A percentile compares a stretch with the other conserved stretches of the same genome.
phyloP scores from a whole-genome alignment of 2,797 vertebrate species.

The Enteromius treurensis region DNA sequence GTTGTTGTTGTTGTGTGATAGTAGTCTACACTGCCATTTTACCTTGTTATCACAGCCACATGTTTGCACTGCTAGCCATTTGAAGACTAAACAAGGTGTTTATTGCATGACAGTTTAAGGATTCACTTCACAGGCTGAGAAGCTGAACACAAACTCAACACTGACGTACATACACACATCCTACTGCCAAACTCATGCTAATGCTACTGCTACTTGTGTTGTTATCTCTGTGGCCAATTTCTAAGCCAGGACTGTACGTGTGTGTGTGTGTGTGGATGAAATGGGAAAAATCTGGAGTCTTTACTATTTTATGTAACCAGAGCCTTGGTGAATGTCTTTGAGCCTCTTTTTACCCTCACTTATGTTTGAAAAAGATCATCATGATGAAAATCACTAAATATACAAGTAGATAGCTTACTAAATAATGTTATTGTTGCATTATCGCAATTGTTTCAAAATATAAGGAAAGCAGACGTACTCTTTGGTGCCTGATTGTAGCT shows the following conservation, averaged over 20 bases:
- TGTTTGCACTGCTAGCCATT: conserved; percentile 28
- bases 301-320: conserved; percentile 72
- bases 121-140: conserved; percentile 25
- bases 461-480: conserved; percentile 76
- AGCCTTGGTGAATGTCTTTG: conserved; percentile 77
- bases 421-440: conserved; percentile 84
- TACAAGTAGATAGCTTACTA: conserved; percentile 65
- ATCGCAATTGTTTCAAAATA: conserved; percentile 78
- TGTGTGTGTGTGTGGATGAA: conserved; percentile 62
- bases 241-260: conserved; percentile 58
- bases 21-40: conserved; percentile 23
- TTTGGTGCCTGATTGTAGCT: conserved; percentile 87
- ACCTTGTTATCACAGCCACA: not conserved
- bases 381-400: conserved; percentile 56
- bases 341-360: conserved; percentile 65
- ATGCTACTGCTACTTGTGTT: conserved; percentile 72
- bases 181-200: conserved; percentile 71
- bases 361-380: conserved; percentile 68
- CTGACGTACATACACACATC: conserved; percentile 50
- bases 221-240: conserved; percentile 71
- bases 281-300: conserved; percentile 67
- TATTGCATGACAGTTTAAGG: conserved; percentile 36
- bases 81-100: conserved; percentile 20
- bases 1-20: conserved; percentile 57
- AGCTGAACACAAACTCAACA: conserved; percentile 22